Percentiles rank a stretch among this genome's conserved stretches.
Conservation (phyloP, 2,113 vertebrate species). For the Odocoileus virginianus region DNA sequence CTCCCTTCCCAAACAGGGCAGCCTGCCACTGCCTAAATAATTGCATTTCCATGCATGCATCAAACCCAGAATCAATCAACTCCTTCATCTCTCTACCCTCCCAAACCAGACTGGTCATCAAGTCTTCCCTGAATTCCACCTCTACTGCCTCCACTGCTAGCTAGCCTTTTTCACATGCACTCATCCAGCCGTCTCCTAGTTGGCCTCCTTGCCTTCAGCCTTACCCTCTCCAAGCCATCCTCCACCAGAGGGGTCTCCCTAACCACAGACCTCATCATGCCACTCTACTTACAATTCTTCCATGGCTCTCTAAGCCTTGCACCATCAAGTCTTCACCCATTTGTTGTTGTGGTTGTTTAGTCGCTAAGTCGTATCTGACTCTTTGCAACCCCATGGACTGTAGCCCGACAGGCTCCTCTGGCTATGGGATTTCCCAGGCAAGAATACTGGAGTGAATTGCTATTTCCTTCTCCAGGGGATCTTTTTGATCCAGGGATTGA, state of each 20-base stretch:
- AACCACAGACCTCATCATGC: not conserved
- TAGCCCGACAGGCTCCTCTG: not conserved
- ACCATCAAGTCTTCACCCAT: not conserved
- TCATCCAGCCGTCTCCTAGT: not conserved
- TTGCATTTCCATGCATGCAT: not conserved
- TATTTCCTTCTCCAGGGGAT: not conserved
- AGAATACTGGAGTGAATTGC: not conserved
- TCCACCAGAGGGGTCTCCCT: not conserved
- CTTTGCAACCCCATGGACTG: not conserved
- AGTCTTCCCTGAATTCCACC: not conserved
- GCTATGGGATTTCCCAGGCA: not conserved
- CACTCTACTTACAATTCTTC: not conserved
- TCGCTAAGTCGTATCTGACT: not conserved
- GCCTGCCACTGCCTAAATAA: not conserved
- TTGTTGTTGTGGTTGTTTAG: not conserved
- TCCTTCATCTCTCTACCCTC: not conserved
- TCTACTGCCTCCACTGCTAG: fast-evolving
- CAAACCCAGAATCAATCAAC: not conserved
- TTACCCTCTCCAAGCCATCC: not conserved
- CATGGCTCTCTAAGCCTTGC: not conserved
- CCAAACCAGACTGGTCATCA: not conserved
- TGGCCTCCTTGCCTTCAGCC: not conserved
- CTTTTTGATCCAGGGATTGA: not conserved
- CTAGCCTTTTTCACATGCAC: not conserved
- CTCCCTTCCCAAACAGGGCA: not conserved